These are phyloP conservation scores for Dendrocincla tyrannina DNA, from an alignment of 2,797 vertebrate genomes.

Conservation along the genomic window DNA sequence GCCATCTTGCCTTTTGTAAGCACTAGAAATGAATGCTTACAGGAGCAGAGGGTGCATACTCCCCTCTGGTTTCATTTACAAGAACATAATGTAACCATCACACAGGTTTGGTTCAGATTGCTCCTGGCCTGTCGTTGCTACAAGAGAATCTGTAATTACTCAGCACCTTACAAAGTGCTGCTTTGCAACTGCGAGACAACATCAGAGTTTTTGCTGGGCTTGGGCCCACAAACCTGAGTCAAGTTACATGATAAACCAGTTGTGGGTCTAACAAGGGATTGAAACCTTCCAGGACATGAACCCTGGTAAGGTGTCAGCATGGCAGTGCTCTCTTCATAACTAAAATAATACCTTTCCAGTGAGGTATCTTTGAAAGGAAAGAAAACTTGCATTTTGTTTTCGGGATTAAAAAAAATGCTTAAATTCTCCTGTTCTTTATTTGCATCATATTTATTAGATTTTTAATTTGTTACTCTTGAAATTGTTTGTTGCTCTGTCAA, in stretches of 20 bases:
- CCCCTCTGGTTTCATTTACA: not conserved
- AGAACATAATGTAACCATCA: not conserved
- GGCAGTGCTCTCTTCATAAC: not conserved
- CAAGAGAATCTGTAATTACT: not conserved
- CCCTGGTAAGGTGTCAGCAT: not conserved
- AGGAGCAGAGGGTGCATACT: not conserved
- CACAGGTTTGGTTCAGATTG: not conserved
- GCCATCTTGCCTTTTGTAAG: not conserved
- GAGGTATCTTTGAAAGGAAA: not conserved
- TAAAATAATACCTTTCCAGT: not conserved
- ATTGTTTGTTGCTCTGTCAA: slow-evolving; percentile 34
- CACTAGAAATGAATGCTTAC: not conserved
- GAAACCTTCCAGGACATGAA: not conserved
- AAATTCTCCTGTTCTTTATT: not conserved
- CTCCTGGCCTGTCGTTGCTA: not conserved
- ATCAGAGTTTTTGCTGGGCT: not conserved
- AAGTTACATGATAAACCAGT: not conserved
- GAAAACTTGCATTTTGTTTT: not conserved
- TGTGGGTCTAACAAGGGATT: not conserved
- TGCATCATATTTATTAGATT: slow-evolving; percentile 48
- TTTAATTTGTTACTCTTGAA: slow-evolving; percentile 49
- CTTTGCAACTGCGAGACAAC: not conserved
- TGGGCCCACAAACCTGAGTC: not conserved
- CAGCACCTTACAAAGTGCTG: not conserved
- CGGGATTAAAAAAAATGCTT: not conserved